These are phyloP conservation scores for Sinonovacula constricta DNA, from an alignment of 1,140 invertebrate genomes.

Conservation along the genomic window DNA sequence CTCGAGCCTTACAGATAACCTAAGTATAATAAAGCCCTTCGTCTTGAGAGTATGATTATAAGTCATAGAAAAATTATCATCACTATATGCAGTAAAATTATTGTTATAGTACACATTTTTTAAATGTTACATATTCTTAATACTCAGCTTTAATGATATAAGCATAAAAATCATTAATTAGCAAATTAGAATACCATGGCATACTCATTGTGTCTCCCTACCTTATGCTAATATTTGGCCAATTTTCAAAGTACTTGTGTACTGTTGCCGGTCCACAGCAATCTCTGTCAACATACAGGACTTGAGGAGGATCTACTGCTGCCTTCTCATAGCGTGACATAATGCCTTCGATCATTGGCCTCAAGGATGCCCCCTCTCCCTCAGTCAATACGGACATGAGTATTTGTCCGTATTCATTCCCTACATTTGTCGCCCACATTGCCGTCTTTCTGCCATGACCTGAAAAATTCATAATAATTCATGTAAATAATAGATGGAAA, in stretches of 20 bases:
- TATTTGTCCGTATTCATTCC: constrained; percentile 59
- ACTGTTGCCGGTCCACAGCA: constrained; percentile 9
- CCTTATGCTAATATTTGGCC: constrained; percentile 23
- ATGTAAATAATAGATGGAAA: neutral
- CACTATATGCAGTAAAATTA: neutral
- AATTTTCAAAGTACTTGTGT: neutral
- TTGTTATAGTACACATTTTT: neutral
- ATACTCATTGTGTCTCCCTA: neutral
- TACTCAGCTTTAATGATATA: neutral
- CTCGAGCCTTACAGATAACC: neutral
- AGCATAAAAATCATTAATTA: too few relatives aligned
- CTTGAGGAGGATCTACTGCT: neutral
- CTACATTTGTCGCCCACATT: constrained; percentile 10
- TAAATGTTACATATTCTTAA: neutral
- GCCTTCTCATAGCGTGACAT: constrained; percentile 7
- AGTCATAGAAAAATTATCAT: too few relatives aligned
- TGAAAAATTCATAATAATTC: neutral
- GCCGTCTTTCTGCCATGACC: neutral
- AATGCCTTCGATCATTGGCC: neutral
- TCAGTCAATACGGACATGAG: constrained; percentile 51
- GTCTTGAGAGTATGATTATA: too few relatives aligned
- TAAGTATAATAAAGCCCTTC: too few relatives aligned
- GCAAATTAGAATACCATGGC: too few relatives aligned
- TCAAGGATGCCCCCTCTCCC: constrained; percentile 34
- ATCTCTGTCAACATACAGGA: constrained; percentile 46